A percentile compares a stretch with the other conserved stretches of the same genome.
phyloP scores from a whole-genome alignment of 1,140 invertebrate genomes.

The Caenorhabditis latens region DNA sequence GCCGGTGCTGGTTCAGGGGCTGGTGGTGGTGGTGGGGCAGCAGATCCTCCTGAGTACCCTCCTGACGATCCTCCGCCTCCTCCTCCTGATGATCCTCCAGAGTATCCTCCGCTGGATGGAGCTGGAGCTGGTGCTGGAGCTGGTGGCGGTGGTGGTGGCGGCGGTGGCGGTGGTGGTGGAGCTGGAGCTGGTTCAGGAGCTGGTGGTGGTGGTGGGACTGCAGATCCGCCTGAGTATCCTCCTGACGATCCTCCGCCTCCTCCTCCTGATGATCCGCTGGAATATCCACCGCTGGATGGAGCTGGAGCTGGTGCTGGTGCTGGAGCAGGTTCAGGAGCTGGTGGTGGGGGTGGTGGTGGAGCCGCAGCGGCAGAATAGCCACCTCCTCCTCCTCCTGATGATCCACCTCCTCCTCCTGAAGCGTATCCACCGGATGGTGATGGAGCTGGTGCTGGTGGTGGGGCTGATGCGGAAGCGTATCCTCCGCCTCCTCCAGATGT shows the following conservation, averaged over 20 bases:
- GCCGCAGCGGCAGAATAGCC: too few species aligned
- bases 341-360: slow-evolving; percentile 10
- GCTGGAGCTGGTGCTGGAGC: neutral
- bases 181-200: neutral
- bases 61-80: neutral
- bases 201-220: neutral
- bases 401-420: neutral
- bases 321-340: slow-evolving; percentile 2
- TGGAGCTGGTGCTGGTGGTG: slow-evolving; percentile 8
- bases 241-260: slow-evolving; percentile 16
- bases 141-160: neutral
- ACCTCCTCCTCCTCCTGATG: slow-evolving; percentile 4
- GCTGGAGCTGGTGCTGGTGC: slow-evolving; percentile 17
- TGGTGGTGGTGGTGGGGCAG: neutral
- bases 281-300: slow-evolving; percentile 19
- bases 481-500: neutral
- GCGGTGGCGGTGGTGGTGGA: neutral
- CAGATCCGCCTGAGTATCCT: neutral
- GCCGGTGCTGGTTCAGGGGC: neutral
- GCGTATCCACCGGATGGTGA: slow-evolving; percentile 31
- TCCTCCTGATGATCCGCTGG: slow-evolving; percentile 2
- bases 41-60: neutral
- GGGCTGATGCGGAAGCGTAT: slow-evolving; percentile 4
- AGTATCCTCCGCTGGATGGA: neutral
- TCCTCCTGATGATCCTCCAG: slow-evolving; percentile 1